Evolutionary conservation across 2,113 vertebrate genomes (phyloP).

Genomic region (Perccottus glenii): DNA sequence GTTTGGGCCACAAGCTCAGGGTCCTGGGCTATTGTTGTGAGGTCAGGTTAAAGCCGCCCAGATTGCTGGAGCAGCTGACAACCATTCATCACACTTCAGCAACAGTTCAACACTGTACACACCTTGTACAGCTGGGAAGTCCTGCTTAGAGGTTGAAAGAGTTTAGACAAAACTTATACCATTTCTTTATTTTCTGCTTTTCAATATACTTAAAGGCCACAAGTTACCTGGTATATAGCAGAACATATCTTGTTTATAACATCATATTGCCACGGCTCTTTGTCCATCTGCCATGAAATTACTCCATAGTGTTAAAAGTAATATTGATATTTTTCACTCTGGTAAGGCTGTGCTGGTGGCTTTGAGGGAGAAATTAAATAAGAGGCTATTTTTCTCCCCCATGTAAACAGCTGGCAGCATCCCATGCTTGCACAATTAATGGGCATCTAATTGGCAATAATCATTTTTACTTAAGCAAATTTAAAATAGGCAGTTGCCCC

Average conservation of each 20-base stretch:
- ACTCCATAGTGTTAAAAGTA: constrained; percentile 31
- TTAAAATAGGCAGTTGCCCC: constrained; percentile 88
- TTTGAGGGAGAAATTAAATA: constrained; percentile 82
- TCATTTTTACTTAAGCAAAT: constrained; percentile 94
- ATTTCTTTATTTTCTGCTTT: neutral
- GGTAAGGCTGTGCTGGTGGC: constrained; percentile 51
- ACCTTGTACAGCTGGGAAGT: constrained; percentile 35
- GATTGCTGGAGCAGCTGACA: constrained; percentile 75
- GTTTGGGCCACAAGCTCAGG: constrained; percentile 69
- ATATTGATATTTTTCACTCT: constrained; percentile 31
- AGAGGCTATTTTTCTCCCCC: constrained; percentile 90
- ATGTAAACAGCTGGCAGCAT: constrained; percentile 96
- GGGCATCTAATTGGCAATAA: constrained; percentile 98
- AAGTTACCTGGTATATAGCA: neutral
- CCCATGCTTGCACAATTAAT: constrained; percentile 97
- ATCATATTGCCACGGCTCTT: neutral
- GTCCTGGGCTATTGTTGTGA: constrained; percentile 76
- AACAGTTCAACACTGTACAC: constrained; percentile 32
- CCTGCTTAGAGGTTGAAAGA: constrained; percentile 52
- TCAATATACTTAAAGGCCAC: neutral
- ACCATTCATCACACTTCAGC: constrained; percentile 76
- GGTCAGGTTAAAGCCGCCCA: constrained; percentile 74
- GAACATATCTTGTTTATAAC: neutral
- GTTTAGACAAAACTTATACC: constrained; percentile 32
- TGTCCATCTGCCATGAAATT: constrained; percentile 20